phyloP scores from a whole-genome alignment of 1,140 invertebrate species.

The Daktulosphaira vitifoliae region DNA sequence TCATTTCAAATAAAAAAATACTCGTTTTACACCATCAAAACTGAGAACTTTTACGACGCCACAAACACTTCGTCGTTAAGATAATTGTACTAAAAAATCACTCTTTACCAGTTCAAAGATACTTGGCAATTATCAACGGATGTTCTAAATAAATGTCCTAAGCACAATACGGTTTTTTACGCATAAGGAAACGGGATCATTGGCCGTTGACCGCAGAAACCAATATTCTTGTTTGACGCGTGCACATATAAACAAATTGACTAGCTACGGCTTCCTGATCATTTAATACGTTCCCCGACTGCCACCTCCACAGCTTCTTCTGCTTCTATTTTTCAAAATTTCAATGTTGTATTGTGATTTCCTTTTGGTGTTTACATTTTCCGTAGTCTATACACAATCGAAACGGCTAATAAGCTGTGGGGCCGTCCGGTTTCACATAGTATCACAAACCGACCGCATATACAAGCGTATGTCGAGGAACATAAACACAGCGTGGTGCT shows the following conservation, averaged over 20 bases:
- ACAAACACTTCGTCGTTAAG: too few species aligned
- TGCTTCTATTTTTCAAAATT: too few species aligned
- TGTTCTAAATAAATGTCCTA: too few species aligned
- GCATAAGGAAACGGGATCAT: not conserved
- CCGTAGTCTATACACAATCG: not conserved
- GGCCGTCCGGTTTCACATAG: too few species aligned
- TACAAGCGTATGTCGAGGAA: not conserved
- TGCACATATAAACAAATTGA: conserved; percentile 18
- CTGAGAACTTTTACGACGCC: too few species aligned
- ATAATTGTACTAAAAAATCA: too few species aligned
- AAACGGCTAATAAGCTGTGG: conserved; percentile 9
- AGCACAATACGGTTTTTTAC: too few species aligned
- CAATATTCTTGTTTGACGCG: not conserved
- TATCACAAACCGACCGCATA: not conserved
- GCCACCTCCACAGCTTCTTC: too few species aligned
- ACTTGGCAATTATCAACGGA: too few species aligned
- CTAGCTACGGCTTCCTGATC: conserved; percentile 22
- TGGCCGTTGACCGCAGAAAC: not conserved
- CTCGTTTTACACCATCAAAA: too few species aligned
- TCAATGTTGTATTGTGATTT: not conserved
- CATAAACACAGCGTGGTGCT: conserved; percentile 16
- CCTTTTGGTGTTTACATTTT: not conserved
- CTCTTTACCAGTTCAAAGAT: too few species aligned
- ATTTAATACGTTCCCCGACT: not conserved
- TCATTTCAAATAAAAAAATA: not conserved